Evolutionary conservation across 1,140 invertebrate species (phyloP).

Genomic region (Drosophila ohnishii): DNA sequence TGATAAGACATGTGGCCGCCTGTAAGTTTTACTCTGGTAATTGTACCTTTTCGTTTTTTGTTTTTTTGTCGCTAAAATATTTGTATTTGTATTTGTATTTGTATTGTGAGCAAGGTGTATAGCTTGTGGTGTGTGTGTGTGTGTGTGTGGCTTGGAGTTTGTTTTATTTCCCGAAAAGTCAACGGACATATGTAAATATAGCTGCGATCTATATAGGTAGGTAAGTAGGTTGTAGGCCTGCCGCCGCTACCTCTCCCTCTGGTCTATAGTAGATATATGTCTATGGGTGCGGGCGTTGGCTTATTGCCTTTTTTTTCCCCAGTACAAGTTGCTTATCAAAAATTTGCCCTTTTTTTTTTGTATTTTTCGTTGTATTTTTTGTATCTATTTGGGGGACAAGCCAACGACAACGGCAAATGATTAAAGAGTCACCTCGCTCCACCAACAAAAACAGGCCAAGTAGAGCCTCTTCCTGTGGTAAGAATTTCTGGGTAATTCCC

Average conservation of each 20-base stretch:
- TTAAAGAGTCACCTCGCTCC: slow-evolving; percentile 47
- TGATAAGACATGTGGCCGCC: slow-evolving; percentile 41
- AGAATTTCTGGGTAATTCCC: slow-evolving; percentile 45
- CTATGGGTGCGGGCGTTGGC: slow-evolving; percentile 67
- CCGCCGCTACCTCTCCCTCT: background rate
- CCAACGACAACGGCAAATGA: slow-evolving; percentile 55
- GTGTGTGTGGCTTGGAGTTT: slow-evolving; percentile 25
- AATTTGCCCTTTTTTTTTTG: slow-evolving; percentile 31
- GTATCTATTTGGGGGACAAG: slow-evolving; percentile 41
- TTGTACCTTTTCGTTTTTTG: slow-evolving; percentile 33
- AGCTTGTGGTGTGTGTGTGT: slow-evolving; percentile 3
- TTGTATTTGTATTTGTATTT: slow-evolving; percentile 76
- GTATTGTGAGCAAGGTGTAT: slow-evolving; percentile 54
- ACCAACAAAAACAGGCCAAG: slow-evolving; percentile 12
- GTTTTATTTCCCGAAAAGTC: slow-evolving; percentile 76
- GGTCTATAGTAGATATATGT: slow-evolving; percentile 30
- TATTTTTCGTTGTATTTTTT: slow-evolving; percentile 3
- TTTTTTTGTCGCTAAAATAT: slow-evolving; percentile 67
- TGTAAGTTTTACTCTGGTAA: slow-evolving; percentile 40
- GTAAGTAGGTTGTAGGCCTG: slow-evolving; percentile 40
- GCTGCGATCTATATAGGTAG: slow-evolving; percentile 66
- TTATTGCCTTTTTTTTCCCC: slow-evolving; percentile 53
- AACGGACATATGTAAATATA: slow-evolving; percentile 75
- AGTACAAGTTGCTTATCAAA: slow-evolving; percentile 67
- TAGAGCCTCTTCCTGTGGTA: slow-evolving; percentile 23